Base-by-base conservation (phyloP, 35 echinoderm and acorn worm species). In the Ptychodera flava region DNA sequence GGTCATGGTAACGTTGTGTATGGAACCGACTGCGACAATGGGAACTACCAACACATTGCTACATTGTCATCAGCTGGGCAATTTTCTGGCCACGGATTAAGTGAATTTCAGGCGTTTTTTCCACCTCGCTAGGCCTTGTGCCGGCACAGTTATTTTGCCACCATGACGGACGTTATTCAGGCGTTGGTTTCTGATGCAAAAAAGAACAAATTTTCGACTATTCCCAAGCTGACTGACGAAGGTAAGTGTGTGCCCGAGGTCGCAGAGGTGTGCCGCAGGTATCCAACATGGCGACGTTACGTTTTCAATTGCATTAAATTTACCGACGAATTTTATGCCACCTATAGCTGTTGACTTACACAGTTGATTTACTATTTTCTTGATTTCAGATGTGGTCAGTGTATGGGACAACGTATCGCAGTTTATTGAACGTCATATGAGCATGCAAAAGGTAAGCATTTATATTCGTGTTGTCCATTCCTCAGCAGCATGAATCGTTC, bases 321-420 rank as follows among this genome's bases (percentile, higher is more conserved):
- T 0, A 29, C 14, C 32, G 35, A 16, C 30, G 31, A 27, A 82
- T 80, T 29, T 30, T 1, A 31, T 0, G 77, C 29, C 6, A 0
- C n/a, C 28, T 31, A 33, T 79, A 85, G 1, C 28, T 84, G 36
- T 28, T 76, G 31, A 27, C 83, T 34, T 80, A n/a, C n/a, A n/a
- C n/a, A n/a, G n/a, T n/a, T n/a, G n/a, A n/a, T n/a, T n/a, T n/a
- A n/a, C n/a, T n/a, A n/a, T n/a, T 30, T 88, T 53, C 84, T 1
- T 30, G 15, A 82, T 89, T 93, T 1, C 88, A 97, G 95, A 97
- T 97, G 89, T 93, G 36, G 87, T 93, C 84, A 97, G 95, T 86
- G 92, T 97, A 36, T 97, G 95, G 95, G 95, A 93, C 37, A 97
- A 93, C 87, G 92, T 97, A 85, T 83, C 95, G 31, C 76, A 83